Conservation (phyloP, 1,140 invertebrate species). For the Scaptomyza montana region DNA sequence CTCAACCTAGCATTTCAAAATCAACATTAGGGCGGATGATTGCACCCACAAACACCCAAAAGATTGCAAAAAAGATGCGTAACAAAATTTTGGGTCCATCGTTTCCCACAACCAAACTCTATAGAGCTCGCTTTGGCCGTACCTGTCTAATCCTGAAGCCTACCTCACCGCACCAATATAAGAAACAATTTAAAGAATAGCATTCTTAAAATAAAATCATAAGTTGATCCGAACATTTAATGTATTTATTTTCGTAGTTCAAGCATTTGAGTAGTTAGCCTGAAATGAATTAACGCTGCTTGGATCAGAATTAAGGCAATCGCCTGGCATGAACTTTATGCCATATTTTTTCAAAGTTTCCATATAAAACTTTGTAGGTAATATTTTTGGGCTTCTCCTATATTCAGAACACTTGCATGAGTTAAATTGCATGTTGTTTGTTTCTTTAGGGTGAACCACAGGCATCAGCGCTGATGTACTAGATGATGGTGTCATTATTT, state of each 20-base stretch:
- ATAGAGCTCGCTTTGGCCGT: slow-evolving; percentile 52
- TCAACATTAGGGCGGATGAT: background rate
- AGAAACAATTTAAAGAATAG: background rate
- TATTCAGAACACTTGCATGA: too few relatives aligned
- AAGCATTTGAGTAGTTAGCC: too few relatives aligned
- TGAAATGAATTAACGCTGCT: background rate
- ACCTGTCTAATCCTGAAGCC: slow-evolving; percentile 57
- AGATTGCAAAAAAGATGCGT: background rate
- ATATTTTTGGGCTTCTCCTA: background rate
- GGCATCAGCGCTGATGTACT: too few relatives aligned
- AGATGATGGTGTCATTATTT: too few relatives aligned
- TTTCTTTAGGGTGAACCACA: too few relatives aligned
- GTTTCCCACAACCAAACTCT: slow-evolving; percentile 19
- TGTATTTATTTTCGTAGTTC: background rate
- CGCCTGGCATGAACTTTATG: slow-evolving; percentile 17
- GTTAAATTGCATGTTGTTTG: too few relatives aligned
- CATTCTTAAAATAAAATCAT: slow-evolving; percentile 23
- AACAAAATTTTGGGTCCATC: background rate
- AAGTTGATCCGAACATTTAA: slow-evolving; percentile 31
- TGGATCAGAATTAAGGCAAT: background rate
- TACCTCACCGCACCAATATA: background rate
- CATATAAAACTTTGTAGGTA: slow-evolving; percentile 38
- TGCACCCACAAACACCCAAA: background rate
- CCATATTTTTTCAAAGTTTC: slow-evolving; percentile 46
- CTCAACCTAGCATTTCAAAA: background rate